A percentile compares a stretch with the other conserved stretches of the same genome.
Evolutionary conservation across 2,797 vertebrate genomes (phyloP).

Genomic region (Scleropages formosus): DNA sequence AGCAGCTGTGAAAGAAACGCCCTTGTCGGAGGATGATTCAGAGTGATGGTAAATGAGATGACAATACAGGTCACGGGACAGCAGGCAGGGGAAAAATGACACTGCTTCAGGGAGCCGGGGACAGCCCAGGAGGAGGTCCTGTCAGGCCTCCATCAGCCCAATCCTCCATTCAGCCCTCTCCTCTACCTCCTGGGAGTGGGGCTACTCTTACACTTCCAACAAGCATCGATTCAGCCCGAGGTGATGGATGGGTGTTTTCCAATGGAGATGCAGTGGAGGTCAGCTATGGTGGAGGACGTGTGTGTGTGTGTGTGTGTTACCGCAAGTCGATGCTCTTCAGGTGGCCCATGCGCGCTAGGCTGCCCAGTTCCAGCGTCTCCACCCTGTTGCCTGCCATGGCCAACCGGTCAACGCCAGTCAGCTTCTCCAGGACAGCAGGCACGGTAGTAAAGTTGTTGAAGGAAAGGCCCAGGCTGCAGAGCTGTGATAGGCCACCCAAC

Average conservation of each 20-base stretch:
- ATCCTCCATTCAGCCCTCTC: background rate
- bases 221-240: conserved; percentile 36
- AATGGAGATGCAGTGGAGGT: conserved; percentile 7
- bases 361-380: conserved; percentile 73
- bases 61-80: background rate
- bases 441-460: conserved; percentile 87
- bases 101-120: background rate
- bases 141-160: background rate
- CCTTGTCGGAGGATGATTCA: background rate
- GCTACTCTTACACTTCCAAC: conserved; percentile 39
- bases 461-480: conserved; percentile 85
- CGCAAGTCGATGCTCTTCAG: conserved; percentile 87
- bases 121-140: background rate
- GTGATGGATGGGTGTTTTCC: conserved; percentile 30
- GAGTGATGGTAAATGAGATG: conserved; percentile 24
- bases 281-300: background rate
- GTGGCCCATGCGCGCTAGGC: conserved; percentile 77
- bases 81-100: background rate
- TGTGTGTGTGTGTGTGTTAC: conserved; percentile 59
- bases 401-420: conserved; percentile 79
- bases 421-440: conserved; percentile 79
- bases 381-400: conserved; percentile 86
- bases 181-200: background rate
- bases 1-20: background rate
- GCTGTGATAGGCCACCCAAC: conserved; percentile 79